Conservation (phyloP, 2,797 vertebrate species). For the Acipenser ruthenus region DNA sequence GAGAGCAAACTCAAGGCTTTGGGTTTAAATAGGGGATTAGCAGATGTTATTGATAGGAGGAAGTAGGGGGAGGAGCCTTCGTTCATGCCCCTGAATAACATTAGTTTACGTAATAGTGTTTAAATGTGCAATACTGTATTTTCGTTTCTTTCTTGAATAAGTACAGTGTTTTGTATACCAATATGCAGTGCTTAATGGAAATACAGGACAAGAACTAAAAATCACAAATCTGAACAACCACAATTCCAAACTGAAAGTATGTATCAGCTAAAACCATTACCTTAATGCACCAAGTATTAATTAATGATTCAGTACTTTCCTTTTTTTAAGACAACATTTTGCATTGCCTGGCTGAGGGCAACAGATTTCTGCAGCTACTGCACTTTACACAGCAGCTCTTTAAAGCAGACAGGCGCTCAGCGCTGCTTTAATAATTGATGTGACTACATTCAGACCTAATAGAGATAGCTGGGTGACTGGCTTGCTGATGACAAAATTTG, state of each 20-base stretch:
- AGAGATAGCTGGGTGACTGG: neutral
- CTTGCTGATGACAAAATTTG: neutral
- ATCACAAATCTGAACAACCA: too few species aligned
- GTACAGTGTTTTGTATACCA: too few species aligned
- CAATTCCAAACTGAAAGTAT: neutral
- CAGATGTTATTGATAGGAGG: too few species aligned
- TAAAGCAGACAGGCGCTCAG: conserved; percentile 4
- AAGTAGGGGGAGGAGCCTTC: too few species aligned
- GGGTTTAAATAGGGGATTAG: too few species aligned
- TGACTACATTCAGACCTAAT: conserved; percentile 8
- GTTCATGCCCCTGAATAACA: too few species aligned
- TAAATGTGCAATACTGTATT: too few species aligned
- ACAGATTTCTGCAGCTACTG: neutral
- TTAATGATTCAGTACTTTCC: conserved; percentile 1
- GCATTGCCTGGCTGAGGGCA: neutral
- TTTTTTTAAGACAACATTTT: neutral
- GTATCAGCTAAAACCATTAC: neutral
- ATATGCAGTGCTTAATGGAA: too few species aligned
- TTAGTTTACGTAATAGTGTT: too few species aligned
- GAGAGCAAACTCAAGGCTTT: too few species aligned
- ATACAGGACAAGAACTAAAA: too few species aligned
- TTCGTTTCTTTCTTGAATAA: too few species aligned
- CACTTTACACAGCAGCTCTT: conserved; percentile 1
- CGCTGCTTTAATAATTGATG: conserved; percentile 14
- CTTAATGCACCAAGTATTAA: conserved; percentile 1